Base-by-base conservation (phyloP, 2,113 vertebrate species). In the Chaetorhynchus papuensis region DNA sequence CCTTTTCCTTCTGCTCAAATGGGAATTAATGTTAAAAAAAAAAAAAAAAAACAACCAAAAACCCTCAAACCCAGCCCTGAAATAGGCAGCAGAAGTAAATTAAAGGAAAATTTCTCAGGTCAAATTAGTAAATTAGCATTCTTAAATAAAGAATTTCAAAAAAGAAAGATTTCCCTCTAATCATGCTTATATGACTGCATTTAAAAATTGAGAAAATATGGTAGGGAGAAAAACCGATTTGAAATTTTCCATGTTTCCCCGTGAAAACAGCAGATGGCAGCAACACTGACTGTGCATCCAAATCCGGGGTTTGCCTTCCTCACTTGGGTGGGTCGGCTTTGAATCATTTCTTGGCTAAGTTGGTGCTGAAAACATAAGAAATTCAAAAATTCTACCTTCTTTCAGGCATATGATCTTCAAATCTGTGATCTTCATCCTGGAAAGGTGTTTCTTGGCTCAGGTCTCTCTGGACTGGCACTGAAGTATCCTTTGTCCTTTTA, bases 231-330 rank as follows among this genome's bases (percentile, higher is more conserved):
- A 52, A 45, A 49, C 13, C n/a, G 22, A 20, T 52, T 75, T 45
- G 69, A 56, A 44, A 39, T 87, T 64, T 84, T 72, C 65, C 50
- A 45, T 70, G 57, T 24, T 95, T 79, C 89, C 65, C 21, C 20
- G 1, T 3, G 14, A 28, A 50, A 95, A 95, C 95, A 94, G 94
- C 74, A 95, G 96, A 89, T 95, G 96, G 96, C 96, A 95, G 91
- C 89, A 96, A 18, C 56, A 64, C 49, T 45, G 87, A 56, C 37
- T 1, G 52, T 54, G 47, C 28, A 4, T 23, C 59, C 30, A 56
- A 50, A 70, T 44, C 17, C 31, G 22, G 35, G n/a, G 17, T 31
- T 94, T 87, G 30, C 39, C 28, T n/a, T 69, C 64, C 26, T 59
- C 2, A 0, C 76, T 59, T 87, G 17, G 23, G 23, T 68, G 42